Evolutionary conservation across 2,797 vertebrate species (phyloP), one percentile per base, ranked within the genome.

Genomic region (Lepus townsendii): DNA sequence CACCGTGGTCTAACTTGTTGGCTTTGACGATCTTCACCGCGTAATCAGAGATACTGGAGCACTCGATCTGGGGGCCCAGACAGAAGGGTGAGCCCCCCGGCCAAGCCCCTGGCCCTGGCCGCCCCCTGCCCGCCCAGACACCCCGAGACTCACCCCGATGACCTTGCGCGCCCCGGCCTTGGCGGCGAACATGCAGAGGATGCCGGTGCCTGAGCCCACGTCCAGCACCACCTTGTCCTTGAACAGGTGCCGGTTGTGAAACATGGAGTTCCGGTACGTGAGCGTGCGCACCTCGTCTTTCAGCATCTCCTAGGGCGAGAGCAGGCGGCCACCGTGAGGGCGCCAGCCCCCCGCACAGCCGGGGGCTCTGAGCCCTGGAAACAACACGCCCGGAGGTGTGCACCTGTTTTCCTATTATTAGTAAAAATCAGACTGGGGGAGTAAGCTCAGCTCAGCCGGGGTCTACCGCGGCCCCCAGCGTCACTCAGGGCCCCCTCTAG

Each of bases 231-330:
- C 99, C 94, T 99, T 99, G 97, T 99, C 99, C 97, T 99, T 99
- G 75, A 99, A 99, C 52, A 99, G 98, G 93, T 99, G 99, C 96
- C 99, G 99, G 98, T 99, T 99, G 98, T 99, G 99, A 95, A 99
- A 99, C 99, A 99, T 99, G 79, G 99, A 99, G 95, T 99, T 99
- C 16, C 99, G 98, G 97, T 99, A 99, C 0, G 99, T 99, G 84
- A 99, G 98, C 0, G 99, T 99, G 6, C 99, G 99, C 5, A 99
- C 99, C 97, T 99, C 99, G 13, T 99, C 99, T 96, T 99, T 99
- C 79, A 99, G 98, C 99, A 99, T 99, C 97, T 99, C 99, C 99
- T 99, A 96, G 27, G 32, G 38, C 2, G 14, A 10, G 16, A 5
- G 19, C 2, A 47, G 20, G 47, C 2, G 27, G 47, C 17, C 0